Conservation (phyloP, 2,797 vertebrate species). For the Cossypha niveicapilla region DNA sequence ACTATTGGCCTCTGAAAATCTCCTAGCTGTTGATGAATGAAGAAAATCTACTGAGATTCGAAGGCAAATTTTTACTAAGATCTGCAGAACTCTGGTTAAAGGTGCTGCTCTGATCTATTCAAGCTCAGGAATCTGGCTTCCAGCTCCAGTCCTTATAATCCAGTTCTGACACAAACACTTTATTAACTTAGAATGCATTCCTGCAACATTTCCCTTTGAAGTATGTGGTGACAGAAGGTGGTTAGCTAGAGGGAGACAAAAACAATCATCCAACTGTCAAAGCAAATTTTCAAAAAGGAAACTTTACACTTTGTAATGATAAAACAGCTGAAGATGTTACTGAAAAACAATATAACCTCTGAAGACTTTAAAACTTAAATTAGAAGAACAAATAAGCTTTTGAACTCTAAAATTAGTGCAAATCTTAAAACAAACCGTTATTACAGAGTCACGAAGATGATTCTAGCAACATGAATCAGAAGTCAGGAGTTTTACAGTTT, state of each 20-base stretch:
- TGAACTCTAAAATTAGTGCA: slow-evolving; percentile 6
- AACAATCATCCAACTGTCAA: not conserved
- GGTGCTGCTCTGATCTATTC: not conserved
- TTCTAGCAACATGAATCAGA: not conserved
- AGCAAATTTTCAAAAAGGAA: not conserved
- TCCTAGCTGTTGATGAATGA: not conserved
- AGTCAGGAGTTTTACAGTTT: not conserved
- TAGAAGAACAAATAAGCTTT: slow-evolving; percentile 12
- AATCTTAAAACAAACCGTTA: slow-evolving; percentile 17
- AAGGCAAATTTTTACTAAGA: not conserved
- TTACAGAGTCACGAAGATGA: not conserved
- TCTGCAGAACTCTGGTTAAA: not conserved
- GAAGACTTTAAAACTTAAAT: not conserved
- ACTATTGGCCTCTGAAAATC: not conserved
- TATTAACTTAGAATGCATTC: not conserved
- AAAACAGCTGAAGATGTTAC: not conserved
- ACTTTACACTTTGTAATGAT: not conserved
- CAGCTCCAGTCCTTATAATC: not conserved
- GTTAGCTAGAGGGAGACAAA: slow-evolving; percentile 9
- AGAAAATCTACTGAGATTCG: not conserved
- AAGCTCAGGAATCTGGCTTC: not conserved
- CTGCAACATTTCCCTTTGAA: slow-evolving; percentile 3
- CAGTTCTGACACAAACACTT: not conserved
- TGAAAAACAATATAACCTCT: not conserved
- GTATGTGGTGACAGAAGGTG: not conserved